Conservation (phyloP, 2,888 invertebrate species). For the Metallyticus violacea region DNA sequence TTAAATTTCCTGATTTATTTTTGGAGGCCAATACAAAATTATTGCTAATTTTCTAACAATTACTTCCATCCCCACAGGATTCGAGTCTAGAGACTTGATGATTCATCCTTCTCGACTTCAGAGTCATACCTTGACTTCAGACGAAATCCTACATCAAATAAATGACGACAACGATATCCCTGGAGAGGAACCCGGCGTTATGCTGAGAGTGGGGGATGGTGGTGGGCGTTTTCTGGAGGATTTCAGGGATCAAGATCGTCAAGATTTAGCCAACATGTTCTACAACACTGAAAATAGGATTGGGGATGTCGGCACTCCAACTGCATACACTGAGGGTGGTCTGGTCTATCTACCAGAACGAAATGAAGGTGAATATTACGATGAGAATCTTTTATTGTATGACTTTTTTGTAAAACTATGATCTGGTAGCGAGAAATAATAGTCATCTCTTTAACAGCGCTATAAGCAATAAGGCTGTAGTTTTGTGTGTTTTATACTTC, state of each 20-base stretch:
- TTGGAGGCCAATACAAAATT: too few relatives aligned
- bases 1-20: too few relatives aligned
- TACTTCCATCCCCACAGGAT: too few relatives aligned
- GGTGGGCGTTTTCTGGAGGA: not conserved
- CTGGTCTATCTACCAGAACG: conserved; percentile 51
- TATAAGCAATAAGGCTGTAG: too few relatives aligned
- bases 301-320: not conserved
- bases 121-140: not conserved
- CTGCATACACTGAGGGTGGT: conserved; percentile 63
- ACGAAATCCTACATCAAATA: not conserved
- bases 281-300: not conserved
- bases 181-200: not conserved
- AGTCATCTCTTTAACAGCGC: too few relatives aligned
- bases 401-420: too few relatives aligned
- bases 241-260: not conserved
- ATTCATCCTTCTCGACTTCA: not conserved
- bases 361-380: conserved; percentile 12
- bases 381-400: too few relatives aligned
- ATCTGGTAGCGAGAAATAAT: too few relatives aligned
- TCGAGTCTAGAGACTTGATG: not conserved
- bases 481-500: too few relatives aligned
- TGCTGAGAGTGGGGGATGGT: not conserved
- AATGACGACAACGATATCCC: conserved; percentile 18
- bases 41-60: too few relatives aligned
- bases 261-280: not conserved